Conservation (phyloP, 2,113 vertebrate genomes). For the Lepus europaeus region DNA sequence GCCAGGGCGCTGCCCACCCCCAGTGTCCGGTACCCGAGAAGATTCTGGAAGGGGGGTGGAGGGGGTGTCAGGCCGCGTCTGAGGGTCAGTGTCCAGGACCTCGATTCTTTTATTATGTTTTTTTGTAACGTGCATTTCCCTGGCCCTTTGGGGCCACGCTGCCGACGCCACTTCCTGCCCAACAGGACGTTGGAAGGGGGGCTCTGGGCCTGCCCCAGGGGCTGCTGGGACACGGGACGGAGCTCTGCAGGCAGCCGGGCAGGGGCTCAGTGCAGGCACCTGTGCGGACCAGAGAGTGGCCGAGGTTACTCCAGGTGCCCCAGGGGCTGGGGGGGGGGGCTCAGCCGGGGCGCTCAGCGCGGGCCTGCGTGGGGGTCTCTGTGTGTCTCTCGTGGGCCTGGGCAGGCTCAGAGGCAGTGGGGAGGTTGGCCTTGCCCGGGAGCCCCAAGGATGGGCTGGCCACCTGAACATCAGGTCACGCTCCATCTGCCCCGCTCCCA, state of each 20-base stretch:
- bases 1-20: not conserved
- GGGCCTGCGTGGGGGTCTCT: constrained; percentile 77
- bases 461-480: accelerated
- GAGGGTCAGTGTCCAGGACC: too few relatives aligned
- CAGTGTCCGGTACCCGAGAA: too few relatives aligned
- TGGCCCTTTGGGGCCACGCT: too few relatives aligned
- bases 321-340: not conserved
- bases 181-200: too few relatives aligned
- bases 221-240: not conserved
- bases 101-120: too few relatives aligned
- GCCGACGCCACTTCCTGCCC: too few relatives aligned
- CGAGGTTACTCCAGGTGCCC: not conserved
- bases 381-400: not conserved
- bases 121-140: too few relatives aligned
- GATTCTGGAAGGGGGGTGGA: too few relatives aligned
- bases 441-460: not conserved
- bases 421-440: accelerated
- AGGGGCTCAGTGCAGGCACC: too few relatives aligned
- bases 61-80: too few relatives aligned
- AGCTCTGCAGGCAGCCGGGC: not conserved
- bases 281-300: too few relatives aligned
- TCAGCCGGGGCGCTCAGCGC: constrained; percentile 17
- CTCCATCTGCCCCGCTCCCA: not conserved
- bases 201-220: not conserved
- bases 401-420: not conserved